Evolutionary conservation across 2,797 vertebrate genomes (phyloP).

Genomic region (Sebastes oblongus): DNA sequence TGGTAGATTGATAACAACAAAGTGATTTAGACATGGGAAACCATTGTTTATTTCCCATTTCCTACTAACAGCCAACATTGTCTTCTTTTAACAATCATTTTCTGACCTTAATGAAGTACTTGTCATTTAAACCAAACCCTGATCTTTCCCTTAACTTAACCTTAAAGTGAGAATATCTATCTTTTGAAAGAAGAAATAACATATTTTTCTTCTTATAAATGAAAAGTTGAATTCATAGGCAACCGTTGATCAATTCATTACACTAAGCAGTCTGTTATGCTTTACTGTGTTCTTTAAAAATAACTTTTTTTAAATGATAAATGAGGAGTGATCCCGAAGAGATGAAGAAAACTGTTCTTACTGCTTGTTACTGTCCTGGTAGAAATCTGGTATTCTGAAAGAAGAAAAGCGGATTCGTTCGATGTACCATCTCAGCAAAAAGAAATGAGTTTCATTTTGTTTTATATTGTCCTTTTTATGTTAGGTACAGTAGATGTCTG

Average conservation of each 20-base stretch:
- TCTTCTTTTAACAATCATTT: not conserved
- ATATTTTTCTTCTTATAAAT: not conserved
- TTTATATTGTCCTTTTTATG: not conserved
- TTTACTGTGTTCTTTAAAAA: not conserved
- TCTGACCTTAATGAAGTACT: not conserved
- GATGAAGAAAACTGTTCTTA: not conserved
- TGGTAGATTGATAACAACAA: not conserved
- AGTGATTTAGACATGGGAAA: not conserved
- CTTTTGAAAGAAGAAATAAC: not conserved
- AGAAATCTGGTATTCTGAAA: not conserved
- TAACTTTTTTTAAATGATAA: not conserved
- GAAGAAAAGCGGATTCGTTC: not conserved
- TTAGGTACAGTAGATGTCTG: not conserved
- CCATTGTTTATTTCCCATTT: constrained; percentile 15
- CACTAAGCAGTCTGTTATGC: not conserved
- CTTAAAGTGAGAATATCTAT: not conserved
- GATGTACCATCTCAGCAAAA: not conserved
- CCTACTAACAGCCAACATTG: not conserved
- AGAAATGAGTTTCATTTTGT: not conserved
- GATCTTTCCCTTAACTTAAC: not conserved
- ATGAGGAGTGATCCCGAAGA: not conserved
- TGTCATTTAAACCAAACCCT: not conserved
- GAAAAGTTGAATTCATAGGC: not conserved
- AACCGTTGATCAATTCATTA: not conserved
- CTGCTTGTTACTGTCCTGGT: not conserved